Evolutionary conservation across 2,797 vertebrate genomes (phyloP).

Genomic region (Sebastiscus albofasciatus): DNA sequence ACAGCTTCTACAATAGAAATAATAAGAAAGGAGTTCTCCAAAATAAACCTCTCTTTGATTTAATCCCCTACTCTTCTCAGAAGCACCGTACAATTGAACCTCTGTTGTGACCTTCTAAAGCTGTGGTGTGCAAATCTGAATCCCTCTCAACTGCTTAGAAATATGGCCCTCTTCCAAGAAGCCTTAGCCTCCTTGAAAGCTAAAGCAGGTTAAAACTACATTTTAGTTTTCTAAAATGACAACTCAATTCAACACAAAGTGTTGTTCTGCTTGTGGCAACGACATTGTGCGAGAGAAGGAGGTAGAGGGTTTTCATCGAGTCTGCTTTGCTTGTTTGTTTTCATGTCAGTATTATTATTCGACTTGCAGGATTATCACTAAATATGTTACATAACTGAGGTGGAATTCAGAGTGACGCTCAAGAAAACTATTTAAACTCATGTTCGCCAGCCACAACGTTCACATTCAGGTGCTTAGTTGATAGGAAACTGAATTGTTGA

Average conservation of each 20-base stretch:
- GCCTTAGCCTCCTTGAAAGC: background rate
- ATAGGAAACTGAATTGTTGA: background rate
- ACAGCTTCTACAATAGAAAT: slow-evolving; percentile 37
- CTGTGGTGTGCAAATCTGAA: slow-evolving; percentile 56
- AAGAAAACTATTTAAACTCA: slow-evolving; percentile 21
- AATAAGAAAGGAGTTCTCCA: slow-evolving; percentile 25
- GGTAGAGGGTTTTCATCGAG: background rate
- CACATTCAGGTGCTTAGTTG: background rate
- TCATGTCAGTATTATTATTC: slow-evolving; percentile 23
- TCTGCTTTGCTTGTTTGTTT: slow-evolving; percentile 37
- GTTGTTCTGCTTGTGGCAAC: background rate
- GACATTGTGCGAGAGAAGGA: background rate
- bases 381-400: slow-evolving; percentile 48
- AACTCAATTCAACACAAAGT: background rate
- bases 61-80: slow-evolving; percentile 52
- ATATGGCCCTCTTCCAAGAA: slow-evolving; percentile 36
- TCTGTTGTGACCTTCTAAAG: slow-evolving; percentile 69
- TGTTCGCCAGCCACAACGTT: background rate
- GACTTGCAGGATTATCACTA: slow-evolving; percentile 38
- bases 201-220: slow-evolving; percentile 3
- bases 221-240: slow-evolving; percentile 1
- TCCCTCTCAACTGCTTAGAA: slow-evolving; percentile 55
- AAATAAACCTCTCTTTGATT: slow-evolving; percentile 38
- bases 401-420: slow-evolving; percentile 20
- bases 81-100: slow-evolving; percentile 53